A percentile compares a stretch with the other conserved stretches of the same genome.
Conservation (phyloP, 1,140 invertebrate genomes). For the Sarcophaga peregrina region DNA sequence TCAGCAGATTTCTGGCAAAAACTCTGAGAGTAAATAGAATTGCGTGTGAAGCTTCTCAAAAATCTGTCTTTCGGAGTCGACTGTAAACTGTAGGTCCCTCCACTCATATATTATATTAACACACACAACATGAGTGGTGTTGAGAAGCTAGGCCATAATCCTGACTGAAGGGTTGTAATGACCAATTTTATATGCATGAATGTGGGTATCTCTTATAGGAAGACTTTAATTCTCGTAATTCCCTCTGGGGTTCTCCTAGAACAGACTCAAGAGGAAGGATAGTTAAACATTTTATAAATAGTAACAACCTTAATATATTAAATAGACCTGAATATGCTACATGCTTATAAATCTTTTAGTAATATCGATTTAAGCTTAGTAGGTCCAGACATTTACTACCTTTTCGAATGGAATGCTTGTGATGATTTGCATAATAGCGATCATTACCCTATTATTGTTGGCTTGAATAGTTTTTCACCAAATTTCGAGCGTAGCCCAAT, state of each 20-base stretch:
- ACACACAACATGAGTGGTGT: no score
- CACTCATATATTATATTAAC: no score
- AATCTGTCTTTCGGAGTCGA: no score
- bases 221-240: background rate
- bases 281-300: background rate
- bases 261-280: background rate
- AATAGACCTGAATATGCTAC: background rate
- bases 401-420: constrained; percentile 9
- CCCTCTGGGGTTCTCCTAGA: background rate
- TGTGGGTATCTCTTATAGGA: no score
- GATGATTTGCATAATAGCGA: constrained; percentile 17
- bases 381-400: background rate
- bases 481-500: background rate
- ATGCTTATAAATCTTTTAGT: background rate
- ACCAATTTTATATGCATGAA: no score
- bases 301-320: background rate
- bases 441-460: constrained; percentile 19
- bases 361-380: background rate
- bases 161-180: no score
- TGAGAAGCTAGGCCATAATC: no score
- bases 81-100: no score
- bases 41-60: no score
- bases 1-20: no score
- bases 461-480: background rate
- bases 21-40: no score